Base-by-base conservation (phyloP, 2,888 invertebrate genomes). In the Ceramica pisi region DNA sequence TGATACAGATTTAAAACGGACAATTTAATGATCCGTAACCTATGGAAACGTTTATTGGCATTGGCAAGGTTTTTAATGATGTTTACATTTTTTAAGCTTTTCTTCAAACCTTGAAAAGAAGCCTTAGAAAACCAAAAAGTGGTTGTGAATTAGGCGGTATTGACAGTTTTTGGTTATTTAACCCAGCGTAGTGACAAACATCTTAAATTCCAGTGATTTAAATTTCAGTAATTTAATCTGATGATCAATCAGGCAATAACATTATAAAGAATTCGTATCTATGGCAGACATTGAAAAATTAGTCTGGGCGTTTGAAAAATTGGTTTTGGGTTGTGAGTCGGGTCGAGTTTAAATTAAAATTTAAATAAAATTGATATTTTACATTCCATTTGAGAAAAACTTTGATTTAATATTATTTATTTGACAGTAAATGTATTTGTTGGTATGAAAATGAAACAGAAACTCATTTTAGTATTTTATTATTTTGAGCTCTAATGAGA, bases 241-340 rank as follows among this genome's bases (percentile, higher is more conserved):
- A 69, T 76, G 77, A 85, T 87, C 82, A 87, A 85, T 88, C 85
- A 81, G 71, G 69, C 79, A 82, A 82, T 84, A 81, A 79, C 70
- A 77, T 78, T 69, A 86, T 80, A 72, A 84, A 83, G 83, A 85
- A 78, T 80, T 74, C 60, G 50, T 71, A 78, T 62, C 67, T 60
- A 79, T 50, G 48, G 71, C 73, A 85, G 88, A 88, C 87, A 82
- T 74, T 87, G 87, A 89, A 86, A 86, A 87, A 86, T 86, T 84
- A 78, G 80, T 78, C 74, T 78, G 73, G 74, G 67, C 78, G 67
- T 78, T 80, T 86, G 87, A 88, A 87, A 86, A 85, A 88, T 88
- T 53, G 76, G 77, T 81, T 72, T 78, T 66, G 51, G 66, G 72
- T 81, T 70, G 72, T 70, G 75, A 73, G 73, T 69, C 71, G 70